Percentiles rank a stretch among this genome's conserved stretches.
Conservation (phyloP, 2,113 vertebrate species). For the Forbesichthys agassizii region DNA sequence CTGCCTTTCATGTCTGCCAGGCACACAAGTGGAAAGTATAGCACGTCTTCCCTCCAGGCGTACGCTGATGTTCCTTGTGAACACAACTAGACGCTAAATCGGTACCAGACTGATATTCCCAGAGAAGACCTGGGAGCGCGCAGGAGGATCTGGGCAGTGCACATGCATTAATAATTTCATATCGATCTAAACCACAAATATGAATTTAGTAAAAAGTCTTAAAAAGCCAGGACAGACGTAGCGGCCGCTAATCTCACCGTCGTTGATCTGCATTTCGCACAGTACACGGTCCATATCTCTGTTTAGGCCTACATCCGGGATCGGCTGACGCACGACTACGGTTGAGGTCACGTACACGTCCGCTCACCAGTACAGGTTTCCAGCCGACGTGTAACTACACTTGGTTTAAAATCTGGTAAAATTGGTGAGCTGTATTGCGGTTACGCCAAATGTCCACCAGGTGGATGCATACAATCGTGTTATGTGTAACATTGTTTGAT, state of each 20-base stretch:
- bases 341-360: slow-evolving; percentile 75
- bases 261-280: slow-evolving; percentile 68
- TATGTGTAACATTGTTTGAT: background rate
- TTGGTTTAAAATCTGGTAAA: slow-evolving; percentile 58
- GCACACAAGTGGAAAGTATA: too few species aligned
- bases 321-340: slow-evolving; percentile 69
- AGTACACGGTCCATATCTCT: slow-evolving; percentile 72
- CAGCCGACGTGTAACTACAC: slow-evolving; percentile 76
- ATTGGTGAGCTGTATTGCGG: slow-evolving; percentile 7
- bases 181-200: too few species aligned
- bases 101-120: too few species aligned
- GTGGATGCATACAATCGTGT: slow-evolving; percentile 33
- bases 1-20: too few species aligned
- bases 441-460: slow-evolving; percentile 15
- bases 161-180: too few species aligned
- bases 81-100: too few species aligned
- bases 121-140: too few species aligned
- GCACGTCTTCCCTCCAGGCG: too few species aligned
- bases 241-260: slow-evolving; percentile 61
- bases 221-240: slow-evolving; percentile 32
- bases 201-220: background rate
- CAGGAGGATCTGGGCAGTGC: too few species aligned
- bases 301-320: slow-evolving; percentile 60
- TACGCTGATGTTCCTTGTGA: too few species aligned
- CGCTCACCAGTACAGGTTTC: slow-evolving; percentile 75